Percentiles rank a stretch among this genome's conserved stretches.
phyloP scores from a whole-genome alignment of 2,113 vertebrate species.

The Colinus virginianus region DNA sequence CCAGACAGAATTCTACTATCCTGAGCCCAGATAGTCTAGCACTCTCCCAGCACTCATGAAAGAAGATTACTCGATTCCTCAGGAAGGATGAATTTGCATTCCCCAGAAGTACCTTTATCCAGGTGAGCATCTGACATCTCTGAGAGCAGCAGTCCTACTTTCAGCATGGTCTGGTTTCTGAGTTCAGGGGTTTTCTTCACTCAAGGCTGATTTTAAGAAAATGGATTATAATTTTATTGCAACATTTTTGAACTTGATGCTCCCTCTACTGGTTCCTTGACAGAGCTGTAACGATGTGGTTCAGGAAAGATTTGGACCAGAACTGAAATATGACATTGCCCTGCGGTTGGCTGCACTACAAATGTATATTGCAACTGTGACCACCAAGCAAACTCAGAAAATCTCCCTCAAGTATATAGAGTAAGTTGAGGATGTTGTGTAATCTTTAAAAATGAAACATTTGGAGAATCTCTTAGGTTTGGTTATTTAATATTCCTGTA shows the following conservation, averaged over 20 bases:
- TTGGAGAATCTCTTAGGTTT: background rate
- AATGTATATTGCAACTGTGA: constrained; percentile 97
- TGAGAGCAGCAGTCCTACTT: background rate
- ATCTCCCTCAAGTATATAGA: constrained; percentile 98
- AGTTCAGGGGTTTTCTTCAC: background rate
- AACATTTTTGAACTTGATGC: constrained; percentile 59
- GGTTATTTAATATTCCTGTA: background rate
- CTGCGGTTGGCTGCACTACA: constrained; percentile 93
- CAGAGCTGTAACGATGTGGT: constrained; percentile 98
- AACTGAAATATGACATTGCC: constrained; percentile 96
- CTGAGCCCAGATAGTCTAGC: background rate
- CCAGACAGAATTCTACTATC: background rate
- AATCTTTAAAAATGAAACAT: background rate
- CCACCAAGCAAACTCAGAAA: constrained; percentile 96
- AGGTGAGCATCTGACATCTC: background rate
- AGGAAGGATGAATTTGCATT: background rate
- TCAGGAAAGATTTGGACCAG: constrained; percentile 94
- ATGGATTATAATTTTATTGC: background rate
- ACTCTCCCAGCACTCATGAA: background rate
- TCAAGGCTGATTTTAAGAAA: background rate
- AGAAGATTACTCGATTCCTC: background rate
- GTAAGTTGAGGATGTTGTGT: constrained; percentile 81
- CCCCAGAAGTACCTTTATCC: background rate
- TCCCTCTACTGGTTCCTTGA: constrained; percentile 81
- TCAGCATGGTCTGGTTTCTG: background rate